phyloP scores from a whole-genome alignment of 2,797 vertebrate species.

The Chaenodraco wilsoni region DNA sequence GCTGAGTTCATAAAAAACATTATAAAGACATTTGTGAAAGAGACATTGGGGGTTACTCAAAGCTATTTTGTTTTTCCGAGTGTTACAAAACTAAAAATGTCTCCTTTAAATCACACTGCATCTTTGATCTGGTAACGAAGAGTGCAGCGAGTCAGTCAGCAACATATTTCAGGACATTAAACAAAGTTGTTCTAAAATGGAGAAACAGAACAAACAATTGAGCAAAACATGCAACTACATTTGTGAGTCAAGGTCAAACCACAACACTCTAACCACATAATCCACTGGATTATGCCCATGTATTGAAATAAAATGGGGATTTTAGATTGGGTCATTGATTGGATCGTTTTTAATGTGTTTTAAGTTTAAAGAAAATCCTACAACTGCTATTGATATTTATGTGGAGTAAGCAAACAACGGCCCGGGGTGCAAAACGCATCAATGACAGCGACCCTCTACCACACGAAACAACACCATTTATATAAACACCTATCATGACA shows the following conservation, averaged over 20 bases:
- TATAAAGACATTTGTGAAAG: neutral
- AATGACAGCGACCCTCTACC: too few species aligned
- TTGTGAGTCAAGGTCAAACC: slow-evolving; percentile 41
- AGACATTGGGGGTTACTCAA: too few species aligned
- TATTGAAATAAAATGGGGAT: too few species aligned
- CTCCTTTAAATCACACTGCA: slow-evolving; percentile 19
- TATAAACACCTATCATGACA: too few species aligned
- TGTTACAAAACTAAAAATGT: neutral
- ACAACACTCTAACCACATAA: slow-evolving; percentile 12
- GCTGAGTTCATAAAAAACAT: neutral
- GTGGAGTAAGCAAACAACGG: too few species aligned
- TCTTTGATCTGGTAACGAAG: slow-evolving; percentile 46
- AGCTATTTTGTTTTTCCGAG: neutral
- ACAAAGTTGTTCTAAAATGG: neutral
- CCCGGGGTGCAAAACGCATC: too few species aligned
- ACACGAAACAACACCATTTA: too few species aligned
- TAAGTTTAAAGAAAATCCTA: neutral
- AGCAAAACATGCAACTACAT: slow-evolving; percentile 34
- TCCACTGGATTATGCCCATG: neutral
- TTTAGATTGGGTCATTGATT: too few species aligned
- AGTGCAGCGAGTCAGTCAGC: slow-evolving; percentile 37
- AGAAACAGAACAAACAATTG: slow-evolving; percentile 19
- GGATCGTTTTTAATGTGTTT: too few species aligned
- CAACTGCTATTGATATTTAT: neutral
- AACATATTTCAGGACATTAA: slow-evolving; percentile 29